Percentiles rank a stretch among this genome's conserved stretches.
These are phyloP conservation scores for Speoplatyrhinus poulsoni DNA, from an alignment of 2,113 vertebrate genomes.

Conservation along the genomic window DNA sequence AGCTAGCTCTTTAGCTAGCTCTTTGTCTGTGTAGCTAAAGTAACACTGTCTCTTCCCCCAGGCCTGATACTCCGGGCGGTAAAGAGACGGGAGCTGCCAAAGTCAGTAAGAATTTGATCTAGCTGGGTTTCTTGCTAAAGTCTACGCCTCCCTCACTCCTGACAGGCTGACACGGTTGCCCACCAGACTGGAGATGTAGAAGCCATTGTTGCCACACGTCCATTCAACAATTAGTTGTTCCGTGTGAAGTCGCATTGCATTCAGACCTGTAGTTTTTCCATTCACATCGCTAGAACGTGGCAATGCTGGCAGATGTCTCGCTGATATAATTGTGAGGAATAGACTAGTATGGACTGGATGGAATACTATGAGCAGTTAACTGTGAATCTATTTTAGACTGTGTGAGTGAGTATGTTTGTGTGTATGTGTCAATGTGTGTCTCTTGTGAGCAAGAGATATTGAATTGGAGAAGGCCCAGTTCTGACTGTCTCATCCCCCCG, in stretches of 20 bases:
- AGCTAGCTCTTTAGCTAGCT: no score
- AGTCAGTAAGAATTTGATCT: slow-evolving; percentile 99
- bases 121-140: slow-evolving; percentile 86
- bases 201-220: slow-evolving; percentile 46
- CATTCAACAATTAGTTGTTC: slow-evolving; percentile 25
- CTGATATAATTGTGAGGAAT: slow-evolving; percentile 11
- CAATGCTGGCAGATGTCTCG: slow-evolving; percentile 19
- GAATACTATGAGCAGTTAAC: slow-evolving; percentile 7
- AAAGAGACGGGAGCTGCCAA: slow-evolving; percentile 99
- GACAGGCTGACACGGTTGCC: slow-evolving; percentile 80
- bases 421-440: no score
- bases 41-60: slow-evolving; percentile 42
- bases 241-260: slow-evolving; percentile 27
- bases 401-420: no score
- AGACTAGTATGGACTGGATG: slow-evolving; percentile 5
- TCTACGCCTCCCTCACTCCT: slow-evolving; percentile 85
- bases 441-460: no score
- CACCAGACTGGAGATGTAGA: slow-evolving; percentile 66
- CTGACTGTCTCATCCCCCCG: not conserved
- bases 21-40: not conserved
- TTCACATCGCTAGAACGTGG: slow-evolving; percentile 10
- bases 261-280: slow-evolving; percentile 5
- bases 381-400: no score
- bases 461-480: no score
- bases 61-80: slow-evolving; percentile 90